Evolutionary conservation across 1,140 invertebrate genomes (phyloP).

Genomic region (Arion vulgaris): DNA sequence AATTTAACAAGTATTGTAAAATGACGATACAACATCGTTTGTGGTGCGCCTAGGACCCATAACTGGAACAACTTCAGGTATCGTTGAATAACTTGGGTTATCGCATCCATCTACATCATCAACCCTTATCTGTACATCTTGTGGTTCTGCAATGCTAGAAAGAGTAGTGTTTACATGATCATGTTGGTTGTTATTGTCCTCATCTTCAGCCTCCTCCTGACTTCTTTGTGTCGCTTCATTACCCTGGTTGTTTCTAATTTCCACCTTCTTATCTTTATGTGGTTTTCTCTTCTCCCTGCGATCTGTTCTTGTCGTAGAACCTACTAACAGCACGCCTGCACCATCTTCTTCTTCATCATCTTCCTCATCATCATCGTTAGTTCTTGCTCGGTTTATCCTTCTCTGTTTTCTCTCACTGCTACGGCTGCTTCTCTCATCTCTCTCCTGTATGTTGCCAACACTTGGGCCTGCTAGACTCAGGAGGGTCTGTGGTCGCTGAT

Average conservation of each 20-base stretch:
- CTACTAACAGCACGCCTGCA: not conserved
- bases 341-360: too few relatives aligned
- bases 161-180: too few relatives aligned
- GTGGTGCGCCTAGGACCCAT: not conserved
- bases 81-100: not conserved
- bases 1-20: not conserved
- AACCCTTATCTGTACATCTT: not conserved
- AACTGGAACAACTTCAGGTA: not conserved
- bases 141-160: not conserved
- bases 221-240: not conserved
- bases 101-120: not conserved
- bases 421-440: not conserved
- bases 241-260: not conserved
- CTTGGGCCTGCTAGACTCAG: not conserved
- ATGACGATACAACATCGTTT: slow-evolving; percentile 27
- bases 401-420: not conserved
- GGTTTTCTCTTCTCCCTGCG: slow-evolving; percentile 14
- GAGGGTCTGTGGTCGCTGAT: not conserved
- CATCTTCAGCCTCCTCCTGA: not conserved
- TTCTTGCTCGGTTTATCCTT: not conserved
- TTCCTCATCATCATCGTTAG: not conserved
- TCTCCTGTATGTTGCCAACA: not conserved
- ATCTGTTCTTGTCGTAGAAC: not conserved
- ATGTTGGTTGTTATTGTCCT: too few relatives aligned
- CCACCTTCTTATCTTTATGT: slow-evolving; percentile 19